Percentiles rank a stretch among this genome's conserved stretches.
Conservation (phyloP, 1,140 invertebrate species). For the Cyphomyrmex costatus region DNA sequence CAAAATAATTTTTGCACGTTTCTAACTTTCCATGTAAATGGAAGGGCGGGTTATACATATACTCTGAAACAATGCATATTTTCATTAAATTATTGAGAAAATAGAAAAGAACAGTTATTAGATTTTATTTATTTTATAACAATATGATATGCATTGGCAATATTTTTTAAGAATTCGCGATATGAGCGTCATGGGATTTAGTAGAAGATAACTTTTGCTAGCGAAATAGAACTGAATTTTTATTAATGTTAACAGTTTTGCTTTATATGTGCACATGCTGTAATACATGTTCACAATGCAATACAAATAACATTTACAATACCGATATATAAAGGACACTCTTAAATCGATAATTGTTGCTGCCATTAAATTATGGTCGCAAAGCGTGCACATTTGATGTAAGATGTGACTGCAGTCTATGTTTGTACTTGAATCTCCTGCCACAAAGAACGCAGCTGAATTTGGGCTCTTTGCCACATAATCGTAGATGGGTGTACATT, state of each 20-base stretch:
- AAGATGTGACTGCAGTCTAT: constrained; percentile 85
- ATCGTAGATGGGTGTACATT: constrained; percentile 75
- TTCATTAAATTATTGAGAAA: not conserved
- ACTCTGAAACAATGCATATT: not conserved
- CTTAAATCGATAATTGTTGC: not conserved
- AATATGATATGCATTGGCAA: not conserved
- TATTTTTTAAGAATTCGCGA: not conserved
- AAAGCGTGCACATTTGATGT: constrained; percentile 70
- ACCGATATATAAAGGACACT: constrained; percentile 9
- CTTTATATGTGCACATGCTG: not conserved
- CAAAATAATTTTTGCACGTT: constrained; percentile 14
- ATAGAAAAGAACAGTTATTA: not conserved
- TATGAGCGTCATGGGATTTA: not conserved
- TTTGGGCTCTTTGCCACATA: constrained; percentile 78
- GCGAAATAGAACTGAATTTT: constrained; percentile 30
- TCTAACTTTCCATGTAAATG: not conserved
- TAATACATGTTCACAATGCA: not conserved
- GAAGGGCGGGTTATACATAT: not conserved
- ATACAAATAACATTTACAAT: not conserved
- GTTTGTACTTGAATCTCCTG: constrained; percentile 86
- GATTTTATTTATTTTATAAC: not conserved
- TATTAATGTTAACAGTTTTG: constrained; percentile 15
- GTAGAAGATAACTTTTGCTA: not conserved
- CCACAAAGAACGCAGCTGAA: constrained; percentile 85
- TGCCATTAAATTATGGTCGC: not conserved